phyloP scores from a whole-genome alignment of 2,888 invertebrate species.

The Lycaena phlaeas region DNA sequence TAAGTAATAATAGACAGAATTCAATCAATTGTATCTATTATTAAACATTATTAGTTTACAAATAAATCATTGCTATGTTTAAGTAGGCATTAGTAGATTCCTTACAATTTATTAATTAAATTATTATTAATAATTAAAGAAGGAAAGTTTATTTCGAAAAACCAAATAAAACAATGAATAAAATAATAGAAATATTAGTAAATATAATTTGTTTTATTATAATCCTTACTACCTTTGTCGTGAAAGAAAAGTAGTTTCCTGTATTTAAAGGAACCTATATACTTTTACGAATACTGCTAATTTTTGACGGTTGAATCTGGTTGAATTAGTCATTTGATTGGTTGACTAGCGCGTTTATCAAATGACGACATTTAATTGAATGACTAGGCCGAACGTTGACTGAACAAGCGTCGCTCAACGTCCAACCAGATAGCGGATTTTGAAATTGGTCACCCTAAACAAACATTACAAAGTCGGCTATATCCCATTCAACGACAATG shows the following conservation, averaged over 20 bases:
- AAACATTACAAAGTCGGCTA: too few species aligned
- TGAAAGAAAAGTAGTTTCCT: neutral
- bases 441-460: too few species aligned
- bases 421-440: too few species aligned
- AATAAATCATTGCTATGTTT: conserved; percentile 49
- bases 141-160: conserved; percentile 60
- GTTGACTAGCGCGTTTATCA: too few species aligned
- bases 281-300: too few species aligned
- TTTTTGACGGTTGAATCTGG: too few species aligned
- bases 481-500: too few species aligned
- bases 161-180: conserved; percentile 63
- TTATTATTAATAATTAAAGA: conserved; percentile 51
- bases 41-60: conserved; percentile 35
- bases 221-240: conserved; percentile 1
- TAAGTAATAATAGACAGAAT: conserved; percentile 10
- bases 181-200: conserved; percentile 67
- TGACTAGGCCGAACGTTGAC: too few species aligned
- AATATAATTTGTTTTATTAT: conserved; percentile 42
- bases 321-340: too few species aligned
- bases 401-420: too few species aligned
- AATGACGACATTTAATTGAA: too few species aligned
- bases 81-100: conserved; percentile 62
- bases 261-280: too few species aligned
- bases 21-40: conserved; percentile 25
- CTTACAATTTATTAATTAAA: conserved; percentile 59